Base-by-base conservation (phyloP, 2,888 invertebrate genomes). In the Scaptomyza reducta region DNA sequence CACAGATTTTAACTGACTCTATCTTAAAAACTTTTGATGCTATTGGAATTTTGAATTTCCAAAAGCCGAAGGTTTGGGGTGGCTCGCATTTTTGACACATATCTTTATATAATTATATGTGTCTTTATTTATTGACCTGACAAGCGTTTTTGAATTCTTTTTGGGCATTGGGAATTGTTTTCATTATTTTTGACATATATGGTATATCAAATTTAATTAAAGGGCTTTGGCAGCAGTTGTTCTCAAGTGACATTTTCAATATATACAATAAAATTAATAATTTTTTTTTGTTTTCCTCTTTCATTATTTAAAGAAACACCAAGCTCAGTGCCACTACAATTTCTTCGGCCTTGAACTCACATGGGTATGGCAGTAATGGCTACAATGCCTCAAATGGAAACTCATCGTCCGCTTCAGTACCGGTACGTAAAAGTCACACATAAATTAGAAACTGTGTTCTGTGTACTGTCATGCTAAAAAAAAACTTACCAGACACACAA, bases 321-420 rank as follows among this genome's bases (percentile, higher is more conserved):
- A 95, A 94, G 90, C 92, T 95, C 84, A 96, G 96, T 72, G 94
- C 94, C 72, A 94, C 94, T 89, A 94, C 95, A 51, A 96, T 96
- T 87, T 95, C 96, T 62, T 94, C 96, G 62, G 96, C 96, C 60
- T 92, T 96, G 77, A 92, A 93, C 69, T 91, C 90, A 64, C 93
- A 93, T 54, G 91, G 91, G 59, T 91, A 84, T 44, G 70, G 71
- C 68, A 88, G 87, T 86, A 90, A 92, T 61, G 89, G 92, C 61
- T 92, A 87, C 66, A 50, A 50, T 16, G 50, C 25, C 11, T 78
- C 89, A 67, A 91, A 91, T 75, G 90, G 90, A 76, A 87, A 67
- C 76, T 78, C 87, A 11, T 73, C 89, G 47, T 89, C 90, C 46
- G 77, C 88, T 44, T 85, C 88, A 60, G 89, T 89, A 72, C 89